Conservation (phyloP, 2,113 vertebrate species). For the Asarcornis scutulata region DNA sequence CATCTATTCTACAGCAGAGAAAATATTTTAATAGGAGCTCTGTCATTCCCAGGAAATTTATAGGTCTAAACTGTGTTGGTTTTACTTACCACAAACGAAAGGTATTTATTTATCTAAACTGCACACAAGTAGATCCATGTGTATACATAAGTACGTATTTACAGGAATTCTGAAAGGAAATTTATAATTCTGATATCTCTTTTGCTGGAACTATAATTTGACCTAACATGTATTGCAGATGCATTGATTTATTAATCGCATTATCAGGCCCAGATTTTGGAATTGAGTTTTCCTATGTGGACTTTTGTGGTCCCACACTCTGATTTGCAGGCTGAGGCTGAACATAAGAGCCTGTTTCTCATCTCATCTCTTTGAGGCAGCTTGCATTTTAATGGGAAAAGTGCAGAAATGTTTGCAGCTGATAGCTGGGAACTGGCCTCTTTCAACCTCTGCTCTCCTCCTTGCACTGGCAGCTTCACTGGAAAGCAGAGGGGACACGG, state of each 20-base stretch:
- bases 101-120: neutral
- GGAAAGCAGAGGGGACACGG: neutral
- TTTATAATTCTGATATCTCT: neutral
- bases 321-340: neutral
- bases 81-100: neutral
- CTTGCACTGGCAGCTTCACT: neutral
- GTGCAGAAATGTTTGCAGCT: neutral
- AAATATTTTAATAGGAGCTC: neutral
- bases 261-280: neutral
- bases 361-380: neutral
- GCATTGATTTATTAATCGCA: neutral
- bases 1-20: neutral
- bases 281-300: neutral
- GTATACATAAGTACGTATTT: neutral
- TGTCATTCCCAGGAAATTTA: neutral
- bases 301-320: rapidly evolving
- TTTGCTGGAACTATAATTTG: neutral
- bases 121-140: neutral
- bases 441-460: neutral
- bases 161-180: neutral
- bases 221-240: neutral
- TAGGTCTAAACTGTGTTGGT: neutral
- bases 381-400: neutral
- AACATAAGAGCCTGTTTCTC: neutral
- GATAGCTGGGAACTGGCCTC: neutral